Conservation (phyloP, 2,888 invertebrate genomes). For the Acanthosepion esculentum region DNA sequence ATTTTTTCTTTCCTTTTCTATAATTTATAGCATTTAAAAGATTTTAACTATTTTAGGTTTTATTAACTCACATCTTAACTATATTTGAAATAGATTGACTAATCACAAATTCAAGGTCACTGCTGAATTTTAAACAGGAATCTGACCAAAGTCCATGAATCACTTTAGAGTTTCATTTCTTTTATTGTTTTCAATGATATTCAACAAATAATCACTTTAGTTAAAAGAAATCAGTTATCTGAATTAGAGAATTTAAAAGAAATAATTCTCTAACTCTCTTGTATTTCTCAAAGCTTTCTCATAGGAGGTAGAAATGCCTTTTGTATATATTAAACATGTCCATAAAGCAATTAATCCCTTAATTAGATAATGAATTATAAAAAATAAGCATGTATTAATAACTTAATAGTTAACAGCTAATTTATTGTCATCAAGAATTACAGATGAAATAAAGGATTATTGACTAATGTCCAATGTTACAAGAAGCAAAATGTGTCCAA, state of each 20-base stretch:
- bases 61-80: neutral
- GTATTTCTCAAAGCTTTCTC: neutral
- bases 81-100: neutral
- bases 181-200: neutral
- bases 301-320: neutral
- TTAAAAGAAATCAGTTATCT: neutral
- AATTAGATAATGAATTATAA: no score
- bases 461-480: no score
- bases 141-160: neutral
- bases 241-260: neutral
- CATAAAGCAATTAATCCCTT: no score
- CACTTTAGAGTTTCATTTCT: neutral
- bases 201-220: neutral
- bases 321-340: neutral
- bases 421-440: no score
- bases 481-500: no score
- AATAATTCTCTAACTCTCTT: neutral
- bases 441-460: no score
- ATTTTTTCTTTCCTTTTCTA: no score
- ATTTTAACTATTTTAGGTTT: neutral
- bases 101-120: neutral
- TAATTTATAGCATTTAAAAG: neutral
- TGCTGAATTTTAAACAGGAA: neutral
- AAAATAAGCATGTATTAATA: no score
- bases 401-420: no score